These are phyloP conservation scores for Periparus ater DNA, from an alignment of 2,797 vertebrate genomes.

Conservation along the genomic window DNA sequence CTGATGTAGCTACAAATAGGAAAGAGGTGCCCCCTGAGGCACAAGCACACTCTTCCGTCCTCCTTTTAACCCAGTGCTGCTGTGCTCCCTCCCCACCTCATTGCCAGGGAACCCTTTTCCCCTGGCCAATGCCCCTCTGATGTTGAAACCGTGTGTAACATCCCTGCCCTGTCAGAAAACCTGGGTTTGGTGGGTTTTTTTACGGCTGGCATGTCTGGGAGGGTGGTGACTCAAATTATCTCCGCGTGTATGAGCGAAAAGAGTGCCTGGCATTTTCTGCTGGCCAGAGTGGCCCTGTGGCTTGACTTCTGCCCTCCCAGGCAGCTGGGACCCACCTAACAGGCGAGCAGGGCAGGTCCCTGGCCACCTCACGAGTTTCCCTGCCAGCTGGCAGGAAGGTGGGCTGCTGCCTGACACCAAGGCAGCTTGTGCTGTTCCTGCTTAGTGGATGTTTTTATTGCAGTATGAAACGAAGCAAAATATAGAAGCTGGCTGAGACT, in stretches of 20 bases:
- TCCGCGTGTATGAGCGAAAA: accelerated
- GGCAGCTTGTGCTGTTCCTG: background rate
- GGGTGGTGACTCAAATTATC: background rate
- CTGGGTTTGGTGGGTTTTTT: background rate
- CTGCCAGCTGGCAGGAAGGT: background rate
- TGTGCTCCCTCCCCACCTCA: background rate
- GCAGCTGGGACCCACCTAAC: background rate
- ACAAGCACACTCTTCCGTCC: background rate
- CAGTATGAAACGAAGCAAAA: background rate
- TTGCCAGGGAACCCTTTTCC: background rate
- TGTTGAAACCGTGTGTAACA: background rate
- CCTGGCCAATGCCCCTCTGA: background rate
- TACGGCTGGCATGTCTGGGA: background rate
- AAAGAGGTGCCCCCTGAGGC: background rate
- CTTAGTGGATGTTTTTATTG: background rate
- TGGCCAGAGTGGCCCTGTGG: background rate
- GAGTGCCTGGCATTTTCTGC: background rate
- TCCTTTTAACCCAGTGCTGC: background rate
- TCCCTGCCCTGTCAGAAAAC: background rate
- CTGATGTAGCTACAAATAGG: background rate
- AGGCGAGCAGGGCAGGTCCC: background rate
- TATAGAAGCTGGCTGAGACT: background rate
- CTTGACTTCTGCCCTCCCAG: background rate
- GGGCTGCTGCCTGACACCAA: background rate
- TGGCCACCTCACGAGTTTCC: background rate